Evolutionary conservation across 1,140 invertebrate genomes (phyloP), one percentile per base, ranked within the genome.

Genomic region (Odontomachus brunneus): DNA sequence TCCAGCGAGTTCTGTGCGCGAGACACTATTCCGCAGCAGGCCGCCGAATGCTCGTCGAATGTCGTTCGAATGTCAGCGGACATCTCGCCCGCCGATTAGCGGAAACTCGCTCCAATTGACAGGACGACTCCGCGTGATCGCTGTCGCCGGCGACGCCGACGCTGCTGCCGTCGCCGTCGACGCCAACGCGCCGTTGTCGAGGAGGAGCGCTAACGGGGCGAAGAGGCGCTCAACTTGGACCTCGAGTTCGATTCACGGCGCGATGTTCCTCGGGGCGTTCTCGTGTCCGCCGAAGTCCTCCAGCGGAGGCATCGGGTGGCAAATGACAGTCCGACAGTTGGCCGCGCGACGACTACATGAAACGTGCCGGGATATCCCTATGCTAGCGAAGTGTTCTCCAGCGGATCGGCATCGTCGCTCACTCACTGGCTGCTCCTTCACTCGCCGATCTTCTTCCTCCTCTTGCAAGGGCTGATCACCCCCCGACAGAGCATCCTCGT

Each of bases 11-110:
- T 62, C 24, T 53, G 63, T 55, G 49, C 73, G 75, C 80, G 76
- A 80, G 83, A 74, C 66, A 72, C 74, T 55, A 49, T 75, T 71
- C 82, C 65, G 71, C 87, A 76, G 72, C 71, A 62, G 55, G 12
- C 33, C 62, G 66, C 60, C 81, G 66, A 71, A 51, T 48, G 69
- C 73, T 83, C 82, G 80, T 83, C 67, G 86, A 74, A 14, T 9
- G 24, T 62, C 22, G 7, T n/a, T n/a, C n/a, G n/a, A n/a, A n/a
- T n/a, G n/a, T n/a, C 19, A 22, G 67, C 78, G 57, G 38, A 59
- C 78, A 82, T 82, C 22, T 69, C 78, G 78, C 49, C 22, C 17
- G 66, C 19, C n/a, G n/a, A n/a, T n/a, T n/a, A n/a, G n/a, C n/a
- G n/a, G n/a, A n/a, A n/a, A n/a, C n/a, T n/a, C n/a, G n/a, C n/a